Evolutionary conservation across 2,797 vertebrate species (phyloP).

Genomic region (Bradypus variegatus): DNA sequence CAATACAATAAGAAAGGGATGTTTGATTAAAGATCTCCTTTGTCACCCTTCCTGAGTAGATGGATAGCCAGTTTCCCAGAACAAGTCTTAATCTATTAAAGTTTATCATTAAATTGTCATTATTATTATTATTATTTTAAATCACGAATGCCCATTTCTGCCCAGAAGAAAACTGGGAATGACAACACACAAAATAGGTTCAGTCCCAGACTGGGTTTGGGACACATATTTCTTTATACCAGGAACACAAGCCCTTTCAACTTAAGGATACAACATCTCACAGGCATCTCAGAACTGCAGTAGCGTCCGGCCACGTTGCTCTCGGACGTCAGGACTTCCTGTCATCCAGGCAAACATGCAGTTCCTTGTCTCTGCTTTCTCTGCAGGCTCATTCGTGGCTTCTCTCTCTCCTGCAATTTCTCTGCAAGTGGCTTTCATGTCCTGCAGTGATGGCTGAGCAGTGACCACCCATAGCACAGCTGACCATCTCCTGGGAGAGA

Average conservation of each 20-base stretch:
- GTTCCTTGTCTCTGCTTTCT: neutral
- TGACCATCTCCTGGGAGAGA: neutral
- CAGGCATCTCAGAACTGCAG: neutral
- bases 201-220: neutral
- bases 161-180: neutral
- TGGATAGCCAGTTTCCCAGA: neutral
- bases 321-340: neutral
- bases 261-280: neutral
- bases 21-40: neutral
- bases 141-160: slow-evolving; percentile 8
- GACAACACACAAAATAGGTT: neutral
- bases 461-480: neutral
- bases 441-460: neutral
- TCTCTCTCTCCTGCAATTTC: neutral
- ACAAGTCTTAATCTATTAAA: neutral
- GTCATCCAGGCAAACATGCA: neutral
- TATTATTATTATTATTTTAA: neutral
- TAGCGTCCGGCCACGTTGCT: rapidly evolving
- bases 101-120: neutral
- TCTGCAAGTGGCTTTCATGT: neutral
- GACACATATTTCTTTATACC: neutral
- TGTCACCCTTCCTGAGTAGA: neutral
- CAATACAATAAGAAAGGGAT: neutral
- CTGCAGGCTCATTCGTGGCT: neutral
- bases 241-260: neutral